Base-by-base conservation (phyloP, 1,140 invertebrate genomes). In the Agrilus planipennis region DNA sequence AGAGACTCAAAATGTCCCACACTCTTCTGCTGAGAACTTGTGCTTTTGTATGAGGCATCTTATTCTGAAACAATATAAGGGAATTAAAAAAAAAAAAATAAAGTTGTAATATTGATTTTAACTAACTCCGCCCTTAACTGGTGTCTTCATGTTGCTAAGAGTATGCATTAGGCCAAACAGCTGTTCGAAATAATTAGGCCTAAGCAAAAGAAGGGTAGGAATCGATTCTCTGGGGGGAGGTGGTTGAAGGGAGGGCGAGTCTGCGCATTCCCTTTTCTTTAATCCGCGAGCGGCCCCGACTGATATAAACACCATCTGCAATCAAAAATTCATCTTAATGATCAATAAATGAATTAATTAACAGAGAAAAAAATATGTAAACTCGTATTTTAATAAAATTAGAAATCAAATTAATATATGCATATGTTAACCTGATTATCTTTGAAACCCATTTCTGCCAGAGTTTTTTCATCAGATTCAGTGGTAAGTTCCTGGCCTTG, bases 401-500 rank as follows among this genome's bases (percentile, higher is more conserved):
- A 29, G n/a, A n/a, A n/a, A n/a, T n/a, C n/a, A n/a, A n/a, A n/a
- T n/a, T n/a, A n/a, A n/a, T n/a, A 17, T 15, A 9, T 31, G 38
- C 9, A 39, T 19, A n/a, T n/a, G n/a, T n/a, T 45, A 55, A 72
- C 71, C 64, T 76, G 75, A 47, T 79, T 79, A 58, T 94, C 89
- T 60, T 93, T 94, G 53, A 94, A 89, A 19, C 87, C 87, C 65
- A 92, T 81, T 61, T 93, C 89, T 12, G 76, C 77, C 0, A 94
- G 60, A 0, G 81, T 85, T 49, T 91, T 86, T 54, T 94, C 89
- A 58, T 95, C 91, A 54, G 84, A 87, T 47, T 95, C 89, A n/a
- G 85, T 81, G 0, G 85, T 88, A 2, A 95, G 64, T 58, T 95
- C 91, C 59, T 93, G 89, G 0, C 90, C 90, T 58, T 90, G 84